Evolutionary conservation across 92 coral and sea anemone species (phyloP).

Genomic region (Nematostella vectensis): DNA sequence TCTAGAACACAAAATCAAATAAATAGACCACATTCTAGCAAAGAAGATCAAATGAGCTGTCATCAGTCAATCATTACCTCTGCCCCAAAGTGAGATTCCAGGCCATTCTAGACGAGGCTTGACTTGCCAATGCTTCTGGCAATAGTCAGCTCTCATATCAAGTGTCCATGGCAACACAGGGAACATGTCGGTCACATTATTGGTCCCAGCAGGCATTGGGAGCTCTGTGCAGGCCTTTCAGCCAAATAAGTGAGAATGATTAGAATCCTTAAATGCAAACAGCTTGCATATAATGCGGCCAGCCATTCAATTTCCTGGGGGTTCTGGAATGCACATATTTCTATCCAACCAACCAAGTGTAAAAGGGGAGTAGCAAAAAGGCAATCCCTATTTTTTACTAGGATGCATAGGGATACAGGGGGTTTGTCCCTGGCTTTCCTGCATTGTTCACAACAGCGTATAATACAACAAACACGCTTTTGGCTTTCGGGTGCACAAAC

Average conservation of each 20-base stretch:
- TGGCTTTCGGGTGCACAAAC: too few species aligned
- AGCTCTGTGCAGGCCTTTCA: conserved; percentile 91
- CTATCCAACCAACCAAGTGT: too few species aligned
- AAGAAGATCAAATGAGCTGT: neutral
- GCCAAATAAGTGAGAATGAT: conserved; percentile 3
- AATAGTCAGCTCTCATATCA: conserved; percentile 77
- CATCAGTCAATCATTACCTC: conserved; percentile 27
- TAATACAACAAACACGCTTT: too few species aligned
- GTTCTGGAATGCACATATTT: too few species aligned
- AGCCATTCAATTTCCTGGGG: too few species aligned
- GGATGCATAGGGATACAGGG: too few species aligned
- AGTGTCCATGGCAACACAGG: conserved; percentile 85
- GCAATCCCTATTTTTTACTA: too few species aligned
- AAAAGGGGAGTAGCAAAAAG: too few species aligned
- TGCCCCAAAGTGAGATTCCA: conserved; percentile 76
- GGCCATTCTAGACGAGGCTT: conserved; percentile 64
- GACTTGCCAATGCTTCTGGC: conserved; percentile 68
- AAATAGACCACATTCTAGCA: neutral
- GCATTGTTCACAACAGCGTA: too few species aligned
- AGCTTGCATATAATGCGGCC: too few species aligned
- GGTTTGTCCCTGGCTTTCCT: too few species aligned
- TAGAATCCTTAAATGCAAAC: neutral
- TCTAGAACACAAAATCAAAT: conserved; percentile 21
- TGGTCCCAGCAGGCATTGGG: conserved; percentile 62
- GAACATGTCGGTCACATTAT: conserved; percentile 86